These are phyloP conservation scores for Cercopithecus petaurista DNA, from an alignment of 2,797 vertebrate genomes.

Conservation along the genomic window DNA sequence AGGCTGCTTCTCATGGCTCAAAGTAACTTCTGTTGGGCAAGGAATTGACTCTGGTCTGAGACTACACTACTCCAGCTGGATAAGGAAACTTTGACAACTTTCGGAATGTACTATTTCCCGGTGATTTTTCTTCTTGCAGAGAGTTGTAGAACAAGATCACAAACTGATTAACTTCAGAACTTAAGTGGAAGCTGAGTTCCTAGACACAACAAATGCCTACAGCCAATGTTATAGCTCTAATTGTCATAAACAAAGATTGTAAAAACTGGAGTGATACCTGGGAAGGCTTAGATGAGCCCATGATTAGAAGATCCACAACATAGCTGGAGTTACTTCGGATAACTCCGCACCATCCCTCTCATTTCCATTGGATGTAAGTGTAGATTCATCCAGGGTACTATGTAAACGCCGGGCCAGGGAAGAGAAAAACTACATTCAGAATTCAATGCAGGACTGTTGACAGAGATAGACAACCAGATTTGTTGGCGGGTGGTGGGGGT, in stretches of 20 bases:
- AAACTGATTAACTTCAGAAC: not conserved
- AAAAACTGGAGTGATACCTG: not conserved
- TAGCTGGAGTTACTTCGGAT: not conserved
- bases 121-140: not conserved
- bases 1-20: not conserved
- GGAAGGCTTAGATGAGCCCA: not conserved
- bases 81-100: not conserved
- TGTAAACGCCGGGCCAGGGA: not conserved
- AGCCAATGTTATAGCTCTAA: not conserved
- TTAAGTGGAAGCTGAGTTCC: constrained; percentile 3
- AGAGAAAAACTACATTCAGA: not conserved
- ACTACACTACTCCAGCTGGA: not conserved
- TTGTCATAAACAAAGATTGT: not conserved
- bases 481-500: not conserved
- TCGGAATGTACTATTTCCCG: not conserved
- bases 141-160: constrained; percentile 4
- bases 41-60: not conserved
- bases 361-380: not conserved
- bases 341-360: not conserved
- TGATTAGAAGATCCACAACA: not conserved
- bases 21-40: not conserved
- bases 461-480: not conserved
- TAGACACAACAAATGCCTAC: not conserved
- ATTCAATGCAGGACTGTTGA: not conserved
- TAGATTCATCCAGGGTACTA: not conserved